These are phyloP conservation scores for Theristicus caerulescens DNA, from an alignment of 2,113 vertebrate genomes.

Conservation along the genomic window DNA sequence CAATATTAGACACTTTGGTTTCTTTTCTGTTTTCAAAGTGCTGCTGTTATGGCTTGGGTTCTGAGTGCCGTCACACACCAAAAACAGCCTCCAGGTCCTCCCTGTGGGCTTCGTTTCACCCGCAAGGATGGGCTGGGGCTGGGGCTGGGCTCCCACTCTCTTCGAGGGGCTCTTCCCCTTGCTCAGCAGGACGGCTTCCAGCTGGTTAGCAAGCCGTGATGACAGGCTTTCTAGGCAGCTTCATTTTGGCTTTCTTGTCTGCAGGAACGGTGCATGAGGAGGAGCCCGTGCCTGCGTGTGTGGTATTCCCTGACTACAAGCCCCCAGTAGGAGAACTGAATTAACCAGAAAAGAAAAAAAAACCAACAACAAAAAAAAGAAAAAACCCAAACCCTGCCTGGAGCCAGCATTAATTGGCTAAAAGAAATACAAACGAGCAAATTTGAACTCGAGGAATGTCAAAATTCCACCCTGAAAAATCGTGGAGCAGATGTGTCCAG, in stretches of 20 bases:
- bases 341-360: background rate
- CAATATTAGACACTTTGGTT: constrained; percentile 71
- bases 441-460: background rate
- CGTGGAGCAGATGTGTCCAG: background rate
- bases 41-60: constrained; percentile 73
- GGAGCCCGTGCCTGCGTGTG: background rate
- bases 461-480: background rate
- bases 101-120: accelerated
- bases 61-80: constrained; percentile 51
- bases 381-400: background rate
- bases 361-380: background rate
- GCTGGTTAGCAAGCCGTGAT: background rate
- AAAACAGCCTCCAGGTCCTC: constrained; percentile 26
- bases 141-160: background rate
- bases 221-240: constrained; percentile 45
- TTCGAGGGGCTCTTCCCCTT: background rate
- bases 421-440: background rate
- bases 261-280: background rate
- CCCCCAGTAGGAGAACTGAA: background rate
- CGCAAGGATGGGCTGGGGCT: accelerated
- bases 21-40: constrained; percentile 67
- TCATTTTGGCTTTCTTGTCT: background rate
- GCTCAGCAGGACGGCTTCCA: background rate
- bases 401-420: background rate
- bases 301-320: background rate